These are phyloP conservation scores for Eudasyphora cyanicolor DNA, from an alignment of 2,888 invertebrate genomes.

Conservation along the genomic window DNA sequence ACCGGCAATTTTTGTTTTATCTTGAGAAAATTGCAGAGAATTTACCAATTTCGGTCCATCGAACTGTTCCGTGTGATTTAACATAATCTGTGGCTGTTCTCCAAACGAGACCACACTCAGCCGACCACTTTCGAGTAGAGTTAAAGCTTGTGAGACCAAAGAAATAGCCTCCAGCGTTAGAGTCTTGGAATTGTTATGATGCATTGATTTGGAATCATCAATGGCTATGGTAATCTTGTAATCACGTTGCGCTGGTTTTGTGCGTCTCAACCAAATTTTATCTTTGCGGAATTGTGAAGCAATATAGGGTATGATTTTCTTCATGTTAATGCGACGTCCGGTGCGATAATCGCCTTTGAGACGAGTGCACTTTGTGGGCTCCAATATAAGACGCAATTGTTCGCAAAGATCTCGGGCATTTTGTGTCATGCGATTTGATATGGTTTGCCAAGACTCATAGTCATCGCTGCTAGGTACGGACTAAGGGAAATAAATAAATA, in stretches of 20 bases:
- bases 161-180: constrained; percentile 97
- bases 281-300: constrained; percentile 99
- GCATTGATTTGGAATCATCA: constrained; percentile 96
- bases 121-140: constrained; percentile 95
- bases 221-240: constrained; percentile 98
- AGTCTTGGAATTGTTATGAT: constrained; percentile 93
- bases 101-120: constrained; percentile 96
- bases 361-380: constrained; percentile 96
- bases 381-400: constrained; percentile 94
- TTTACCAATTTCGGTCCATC: constrained; percentile 91
- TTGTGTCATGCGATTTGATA: constrained; percentile 78
- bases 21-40: constrained; percentile 92
- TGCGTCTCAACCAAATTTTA: constrained; percentile 98
- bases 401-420: constrained; percentile 94
- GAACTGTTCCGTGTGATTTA: constrained; percentile 90
- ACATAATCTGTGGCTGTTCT: constrained; percentile 90
- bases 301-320: constrained; percentile 97
- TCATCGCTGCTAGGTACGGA: constrained; percentile 70
- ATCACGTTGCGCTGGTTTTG: constrained; percentile 96
- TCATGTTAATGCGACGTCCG: constrained; percentile 98
- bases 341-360: constrained; percentile 97
- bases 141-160: constrained; percentile 92
- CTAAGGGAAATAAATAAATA: neutral
- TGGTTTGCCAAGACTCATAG: constrained; percentile 77
- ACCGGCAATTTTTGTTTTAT: constrained; percentile 92